Base-by-base conservation (phyloP, 2,797 vertebrate species). In the Myotis daubentonii region DNA sequence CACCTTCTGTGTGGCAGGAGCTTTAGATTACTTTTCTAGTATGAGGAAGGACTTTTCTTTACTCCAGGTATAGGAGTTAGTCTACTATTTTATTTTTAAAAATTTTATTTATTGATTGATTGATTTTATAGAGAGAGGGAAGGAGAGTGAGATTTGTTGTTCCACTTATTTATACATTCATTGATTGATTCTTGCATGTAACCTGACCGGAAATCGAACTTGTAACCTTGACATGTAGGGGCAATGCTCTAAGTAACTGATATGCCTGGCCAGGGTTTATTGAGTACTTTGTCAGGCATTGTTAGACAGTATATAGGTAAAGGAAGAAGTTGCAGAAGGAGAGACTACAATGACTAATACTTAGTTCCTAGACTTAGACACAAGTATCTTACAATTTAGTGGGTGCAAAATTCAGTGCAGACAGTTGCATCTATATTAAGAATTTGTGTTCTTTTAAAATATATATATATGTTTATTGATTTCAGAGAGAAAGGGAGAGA, bases 1-100 rank as follows among this genome's bases (percentile, higher is more conserved):
- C 68, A 55, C 3, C 1, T 53, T 82, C 51, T 83, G 25, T 47
- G 38, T 51, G 53, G 23, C 55, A 85, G 33, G 30, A 81, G 4
- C 5, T 95, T 85, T 91, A 78, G 22, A 33, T 38, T 72, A 33
- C 8, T 76, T 91, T 96, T 84, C 79, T 85, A 53, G 12, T 33
- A 57, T 3, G 13, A 84, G 33, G n/a, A 72, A 95, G 36, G 28
- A 82, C 82, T 60, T 95, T 53, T 49, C 25, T 84, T 68, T 65
- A 55, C 25, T 90, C 10, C 8, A 82, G 15, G 75, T n/a, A 78
- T 28, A 78, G 25, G 41, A 80, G 8, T 51, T 88, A 84, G 12
- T 90, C 36, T 89, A 41, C 15, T 57, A 49, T 65, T 55, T 89
- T 75, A 65, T n/a, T 65, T 65, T 65, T 65, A 15, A 2, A 60